Conservation (phyloP, 2,113 vertebrate species). For the Circaetus gallicus region DNA sequence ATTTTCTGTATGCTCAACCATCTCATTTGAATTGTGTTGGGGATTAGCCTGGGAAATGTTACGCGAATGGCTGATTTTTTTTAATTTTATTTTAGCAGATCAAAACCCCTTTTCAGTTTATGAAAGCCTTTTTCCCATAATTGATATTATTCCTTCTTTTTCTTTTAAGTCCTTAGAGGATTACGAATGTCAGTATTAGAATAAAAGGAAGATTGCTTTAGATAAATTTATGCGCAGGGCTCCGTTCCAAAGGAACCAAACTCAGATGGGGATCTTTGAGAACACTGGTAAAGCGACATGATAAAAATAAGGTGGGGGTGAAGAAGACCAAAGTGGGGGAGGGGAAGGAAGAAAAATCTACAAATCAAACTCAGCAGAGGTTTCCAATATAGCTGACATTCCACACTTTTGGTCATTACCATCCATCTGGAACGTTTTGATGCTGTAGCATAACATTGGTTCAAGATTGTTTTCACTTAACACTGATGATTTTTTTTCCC, state of each 20-base stretch:
- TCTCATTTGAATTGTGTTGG: constrained; percentile 26
- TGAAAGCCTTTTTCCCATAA: constrained; percentile 61
- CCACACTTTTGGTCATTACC: neutral
- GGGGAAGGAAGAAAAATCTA: neutral
- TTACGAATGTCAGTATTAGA: constrained; percentile 54
- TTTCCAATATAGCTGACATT: neutral
- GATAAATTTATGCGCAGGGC: constrained; percentile 58
- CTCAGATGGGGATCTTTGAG: constrained; percentile 39
- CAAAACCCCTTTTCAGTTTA: constrained; percentile 45
- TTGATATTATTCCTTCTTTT: constrained; percentile 53
- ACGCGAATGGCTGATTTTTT: neutral
- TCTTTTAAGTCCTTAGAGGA: constrained; percentile 50
- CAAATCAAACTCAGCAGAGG: neutral
- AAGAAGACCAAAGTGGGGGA: neutral
- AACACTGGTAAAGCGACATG: neutral
- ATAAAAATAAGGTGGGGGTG: constrained; percentile 30
- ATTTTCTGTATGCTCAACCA: constrained; percentile 24
- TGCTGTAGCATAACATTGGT: neutral
- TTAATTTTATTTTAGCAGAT: constrained; percentile 33
- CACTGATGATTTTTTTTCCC: neutral
- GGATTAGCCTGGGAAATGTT: constrained; percentile 57
- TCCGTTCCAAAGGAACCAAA: constrained; percentile 42
- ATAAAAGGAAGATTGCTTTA: constrained; percentile 51
- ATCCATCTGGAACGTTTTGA: neutral
- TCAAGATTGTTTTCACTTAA: neutral